These are phyloP conservation scores for Chiroxiphia lanceolata DNA, from an alignment of 2,797 vertebrate species.

Conservation along the genomic window DNA sequence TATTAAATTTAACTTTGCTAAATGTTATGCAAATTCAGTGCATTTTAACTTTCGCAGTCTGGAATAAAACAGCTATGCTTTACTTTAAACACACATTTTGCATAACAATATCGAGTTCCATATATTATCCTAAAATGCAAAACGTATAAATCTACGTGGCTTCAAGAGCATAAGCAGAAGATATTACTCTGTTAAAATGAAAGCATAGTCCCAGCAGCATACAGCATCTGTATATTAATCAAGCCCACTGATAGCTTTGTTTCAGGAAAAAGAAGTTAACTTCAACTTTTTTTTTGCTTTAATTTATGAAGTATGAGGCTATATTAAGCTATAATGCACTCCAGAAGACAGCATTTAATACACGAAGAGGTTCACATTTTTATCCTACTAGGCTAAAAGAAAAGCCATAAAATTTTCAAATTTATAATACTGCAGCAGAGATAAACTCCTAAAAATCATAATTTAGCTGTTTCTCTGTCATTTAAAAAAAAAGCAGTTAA, in stretches of 20 bases:
- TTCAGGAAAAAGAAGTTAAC: not conserved
- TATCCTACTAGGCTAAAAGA: not conserved
- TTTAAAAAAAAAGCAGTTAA: not conserved
- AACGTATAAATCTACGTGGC: not conserved
- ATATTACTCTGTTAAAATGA: conserved; percentile 11
- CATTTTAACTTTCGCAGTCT: not conserved
- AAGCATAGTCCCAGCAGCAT: not conserved
- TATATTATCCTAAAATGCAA: conserved; percentile 52
- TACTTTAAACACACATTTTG: conserved; percentile 34
- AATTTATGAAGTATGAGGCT: conserved; percentile 3
- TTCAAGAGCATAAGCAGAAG: conserved; percentile 35
- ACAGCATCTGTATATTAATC: conserved; percentile 31
- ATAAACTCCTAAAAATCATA: conserved; percentile 15
- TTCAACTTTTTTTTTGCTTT: not conserved
- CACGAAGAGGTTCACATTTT: not conserved
- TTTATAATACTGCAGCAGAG: not conserved
- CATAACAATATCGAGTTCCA: conserved; percentile 40
- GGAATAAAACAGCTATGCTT: not conserved
- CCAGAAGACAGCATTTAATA: conserved; percentile 8
- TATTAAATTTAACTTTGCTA: conserved; percentile 24
- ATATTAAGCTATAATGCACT: conserved; percentile 5
- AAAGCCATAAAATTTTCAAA: not conserved
- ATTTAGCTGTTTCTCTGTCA: not conserved
- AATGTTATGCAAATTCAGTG: conserved; percentile 43
- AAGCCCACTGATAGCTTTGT: conserved; percentile 16